A percentile compares a stretch with the other conserved stretches of the same genome.
These are phyloP conservation scores for Hippocampus mohnikei DNA, from an alignment of 2,113 vertebrate genomes.

Conservation along the genomic window DNA sequence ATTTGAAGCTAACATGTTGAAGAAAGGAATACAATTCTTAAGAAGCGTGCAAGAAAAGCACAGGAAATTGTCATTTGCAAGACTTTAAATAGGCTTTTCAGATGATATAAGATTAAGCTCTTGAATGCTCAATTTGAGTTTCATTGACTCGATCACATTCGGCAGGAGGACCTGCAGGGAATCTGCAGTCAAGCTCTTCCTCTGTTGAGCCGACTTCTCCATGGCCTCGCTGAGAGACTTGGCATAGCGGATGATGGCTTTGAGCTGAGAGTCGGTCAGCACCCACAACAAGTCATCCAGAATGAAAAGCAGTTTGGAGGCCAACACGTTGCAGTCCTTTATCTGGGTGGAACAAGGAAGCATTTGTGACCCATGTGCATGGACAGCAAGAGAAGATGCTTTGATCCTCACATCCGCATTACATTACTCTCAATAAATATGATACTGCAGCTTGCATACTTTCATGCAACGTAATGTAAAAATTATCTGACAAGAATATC, in stretches of 20 bases:
- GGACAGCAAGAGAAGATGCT: neutral
- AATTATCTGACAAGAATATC: neutral
- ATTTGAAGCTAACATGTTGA: neutral
- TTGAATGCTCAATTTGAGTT: neutral
- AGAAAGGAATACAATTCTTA: neutral
- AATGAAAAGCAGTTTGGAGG: conserved; percentile 93
- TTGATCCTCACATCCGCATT: neutral
- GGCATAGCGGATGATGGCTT: conserved; percentile 94
- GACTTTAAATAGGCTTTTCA: neutral
- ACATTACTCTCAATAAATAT: neutral
- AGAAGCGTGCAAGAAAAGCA: neutral
- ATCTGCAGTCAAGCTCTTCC: conserved; percentile 79
- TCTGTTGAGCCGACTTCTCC: conserved; percentile 93
- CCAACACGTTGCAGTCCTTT: conserved; percentile 94
- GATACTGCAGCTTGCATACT: neutral
- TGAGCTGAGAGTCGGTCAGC: conserved; percentile 94
- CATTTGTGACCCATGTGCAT: neutral
- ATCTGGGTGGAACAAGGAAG: conserved; percentile 69
- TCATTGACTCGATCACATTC: neutral
- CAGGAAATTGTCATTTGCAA: neutral
- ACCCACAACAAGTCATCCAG: conserved; percentile 97
- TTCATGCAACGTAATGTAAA: neutral
- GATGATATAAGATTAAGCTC: neutral
- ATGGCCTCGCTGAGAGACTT: conserved; percentile 94
- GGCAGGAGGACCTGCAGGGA: conserved; percentile 68